These are phyloP conservation scores for Morus bassanus DNA, from an alignment of 2,797 vertebrate genomes.

Conservation along the genomic window DNA sequence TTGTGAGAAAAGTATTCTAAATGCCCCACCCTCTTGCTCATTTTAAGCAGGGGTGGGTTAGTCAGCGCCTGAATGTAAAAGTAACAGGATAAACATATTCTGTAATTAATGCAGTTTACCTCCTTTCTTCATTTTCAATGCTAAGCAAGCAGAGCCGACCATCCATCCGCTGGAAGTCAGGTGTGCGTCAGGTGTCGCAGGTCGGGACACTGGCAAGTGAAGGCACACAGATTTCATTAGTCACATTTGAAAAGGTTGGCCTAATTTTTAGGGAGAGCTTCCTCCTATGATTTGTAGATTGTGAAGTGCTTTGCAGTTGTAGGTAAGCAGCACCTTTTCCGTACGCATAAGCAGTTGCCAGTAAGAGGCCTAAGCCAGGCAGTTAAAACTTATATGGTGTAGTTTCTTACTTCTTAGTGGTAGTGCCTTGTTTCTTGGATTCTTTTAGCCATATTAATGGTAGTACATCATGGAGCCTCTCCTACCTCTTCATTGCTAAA, in stretches of 20 bases:
- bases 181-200: neutral
- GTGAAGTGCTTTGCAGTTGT: neutral
- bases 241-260: neutral
- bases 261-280: constrained; percentile 3
- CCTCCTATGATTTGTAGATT: neutral
- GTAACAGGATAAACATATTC: neutral
- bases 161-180: neutral
- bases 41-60: neutral
- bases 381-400: neutral
- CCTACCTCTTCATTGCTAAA: neutral
- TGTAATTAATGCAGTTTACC: neutral
- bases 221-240: neutral
- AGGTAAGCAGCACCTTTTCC: neutral
- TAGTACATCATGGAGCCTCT: neutral
- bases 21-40: neutral
- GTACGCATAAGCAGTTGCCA: neutral
- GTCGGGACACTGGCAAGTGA: neutral
- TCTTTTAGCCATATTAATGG: neutral
- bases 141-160: neutral
- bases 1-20: neutral
- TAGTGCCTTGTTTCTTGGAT: neutral
- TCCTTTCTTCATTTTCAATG: neutral
- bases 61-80: neutral
- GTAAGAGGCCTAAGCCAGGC: constrained; percentile 6
- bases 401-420: neutral